These are phyloP conservation scores for Salminus brasiliensis DNA, from an alignment of 2,113 vertebrate genomes.

Conservation along the genomic window DNA sequence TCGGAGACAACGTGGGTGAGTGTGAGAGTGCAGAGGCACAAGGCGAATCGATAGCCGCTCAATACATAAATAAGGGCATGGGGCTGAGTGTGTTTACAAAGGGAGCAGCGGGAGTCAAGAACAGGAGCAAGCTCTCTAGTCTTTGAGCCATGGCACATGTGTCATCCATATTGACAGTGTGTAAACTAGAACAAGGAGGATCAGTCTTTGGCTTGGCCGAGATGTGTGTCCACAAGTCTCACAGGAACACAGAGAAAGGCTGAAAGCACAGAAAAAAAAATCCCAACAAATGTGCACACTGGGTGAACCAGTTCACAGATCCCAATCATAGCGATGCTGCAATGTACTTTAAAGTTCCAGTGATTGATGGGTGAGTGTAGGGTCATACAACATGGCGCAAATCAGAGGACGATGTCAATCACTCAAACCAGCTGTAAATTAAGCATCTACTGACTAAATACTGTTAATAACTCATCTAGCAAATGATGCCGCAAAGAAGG, in stretches of 20 bases:
- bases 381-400: slow-evolving; percentile 32
- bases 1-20: slow-evolving; percentile 21
- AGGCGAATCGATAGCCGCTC: slow-evolving; percentile 45
- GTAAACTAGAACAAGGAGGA: slow-evolving; percentile 26
- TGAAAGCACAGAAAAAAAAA: not conserved
- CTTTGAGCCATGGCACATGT: slow-evolving; percentile 12
- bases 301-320: not conserved
- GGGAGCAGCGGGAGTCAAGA: slow-evolving; percentile 36
- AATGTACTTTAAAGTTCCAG: not conserved
- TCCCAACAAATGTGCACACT: not conserved
- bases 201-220: not conserved
- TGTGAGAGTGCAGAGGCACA: slow-evolving; percentile 21
- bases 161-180: slow-evolving; percentile 26
- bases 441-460: not conserved
- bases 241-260: not conserved
- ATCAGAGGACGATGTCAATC: slow-evolving; percentile 2
- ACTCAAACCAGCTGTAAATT: not conserved
- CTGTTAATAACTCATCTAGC: not conserved
- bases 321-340: not conserved
- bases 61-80: slow-evolving; percentile 51
- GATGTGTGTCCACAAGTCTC: not conserved
- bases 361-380: not conserved
- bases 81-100: slow-evolving; percentile 41
- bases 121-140: slow-evolving; percentile 17
- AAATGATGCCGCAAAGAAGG: no score